A percentile compares a stretch with the other conserved stretches of the same genome.
Evolutionary conservation across 1,140 invertebrate species (phyloP).

Genomic region (Camponotus pennsylvanicus): DNA sequence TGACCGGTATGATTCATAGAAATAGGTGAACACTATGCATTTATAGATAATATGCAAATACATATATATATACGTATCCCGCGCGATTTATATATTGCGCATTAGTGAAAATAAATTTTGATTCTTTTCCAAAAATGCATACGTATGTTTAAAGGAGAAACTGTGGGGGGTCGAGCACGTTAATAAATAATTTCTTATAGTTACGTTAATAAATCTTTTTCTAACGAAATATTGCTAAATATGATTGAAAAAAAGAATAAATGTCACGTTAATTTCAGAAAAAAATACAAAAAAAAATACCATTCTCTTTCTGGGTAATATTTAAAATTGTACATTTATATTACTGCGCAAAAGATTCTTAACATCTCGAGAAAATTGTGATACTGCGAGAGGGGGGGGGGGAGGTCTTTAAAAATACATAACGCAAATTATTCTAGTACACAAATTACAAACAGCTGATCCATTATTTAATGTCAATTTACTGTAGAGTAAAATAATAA

Average conservation of each 20-base stretch:
- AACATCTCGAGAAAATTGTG: conserved; percentile 16
- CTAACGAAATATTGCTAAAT: not conserved
- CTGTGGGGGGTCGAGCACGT: too few species aligned
- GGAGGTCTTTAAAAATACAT: not conserved
- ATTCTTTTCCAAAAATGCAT: conserved; percentile 48
- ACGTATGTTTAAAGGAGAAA: not conserved
- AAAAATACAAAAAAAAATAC: not conserved
- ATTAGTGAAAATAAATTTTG: conserved; percentile 51
- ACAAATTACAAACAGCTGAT: conserved; percentile 9
- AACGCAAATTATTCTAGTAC: not conserved
- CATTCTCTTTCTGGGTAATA: not conserved
- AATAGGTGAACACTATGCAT: not conserved
- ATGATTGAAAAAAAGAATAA: not conserved
- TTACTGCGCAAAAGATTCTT: not conserved
- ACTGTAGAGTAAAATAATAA: not conserved
- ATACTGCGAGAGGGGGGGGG: not conserved
- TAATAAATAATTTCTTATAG: too few species aligned
- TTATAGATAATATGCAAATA: not conserved
- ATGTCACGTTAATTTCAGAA: not conserved
- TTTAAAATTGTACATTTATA: not conserved
- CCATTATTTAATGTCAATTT: not conserved
- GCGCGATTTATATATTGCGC: not conserved
- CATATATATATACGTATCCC: not conserved
- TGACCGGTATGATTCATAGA: not conserved
- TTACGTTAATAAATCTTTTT: not conserved